phyloP scores from a whole-genome alignment of 2,888 invertebrate genomes.

The Agrotis puta region DNA sequence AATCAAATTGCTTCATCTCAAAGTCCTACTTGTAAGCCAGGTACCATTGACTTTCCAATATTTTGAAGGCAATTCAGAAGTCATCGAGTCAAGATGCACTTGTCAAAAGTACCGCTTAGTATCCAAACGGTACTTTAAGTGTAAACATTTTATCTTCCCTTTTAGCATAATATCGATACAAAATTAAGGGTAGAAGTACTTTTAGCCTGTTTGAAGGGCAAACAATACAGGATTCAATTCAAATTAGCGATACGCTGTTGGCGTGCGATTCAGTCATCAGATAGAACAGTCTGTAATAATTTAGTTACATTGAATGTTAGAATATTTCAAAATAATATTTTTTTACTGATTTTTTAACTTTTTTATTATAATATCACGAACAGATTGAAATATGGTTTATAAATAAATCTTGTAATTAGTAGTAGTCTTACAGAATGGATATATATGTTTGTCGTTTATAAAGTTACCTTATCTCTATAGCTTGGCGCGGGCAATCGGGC shows the following conservation, averaged over 20 bases:
- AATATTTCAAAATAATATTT: neutral
- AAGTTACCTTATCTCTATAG: no score
- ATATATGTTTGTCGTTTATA: no score
- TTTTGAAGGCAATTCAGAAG: conserved; percentile 21
- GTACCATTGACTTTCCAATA: conserved; percentile 36
- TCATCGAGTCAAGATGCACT: conserved; percentile 31
- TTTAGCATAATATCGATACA: conserved; percentile 48
- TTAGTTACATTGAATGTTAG: neutral
- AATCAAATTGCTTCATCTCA: conserved; percentile 12
- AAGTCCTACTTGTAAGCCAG: conserved; percentile 8
- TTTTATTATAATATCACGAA: no score
- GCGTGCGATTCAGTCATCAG: conserved; percentile 21
- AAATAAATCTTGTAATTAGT: no score
- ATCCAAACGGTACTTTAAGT: neutral
- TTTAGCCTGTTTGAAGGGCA: conserved; percentile 36
- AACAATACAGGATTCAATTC: conserved; percentile 33
- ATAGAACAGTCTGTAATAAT: conserved; percentile 8
- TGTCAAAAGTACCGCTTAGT: conserved; percentile 33
- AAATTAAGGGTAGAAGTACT: conserved; percentile 31
- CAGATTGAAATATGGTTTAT: no score
- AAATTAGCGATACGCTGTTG: conserved; percentile 18
- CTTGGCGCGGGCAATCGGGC: no score
- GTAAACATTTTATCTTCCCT: conserved; percentile 44
- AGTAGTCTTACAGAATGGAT: no score
- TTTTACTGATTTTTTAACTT: no score